Conservation (phyloP, 2,888 invertebrate genomes). For the Drosophila yooni region DNA sequence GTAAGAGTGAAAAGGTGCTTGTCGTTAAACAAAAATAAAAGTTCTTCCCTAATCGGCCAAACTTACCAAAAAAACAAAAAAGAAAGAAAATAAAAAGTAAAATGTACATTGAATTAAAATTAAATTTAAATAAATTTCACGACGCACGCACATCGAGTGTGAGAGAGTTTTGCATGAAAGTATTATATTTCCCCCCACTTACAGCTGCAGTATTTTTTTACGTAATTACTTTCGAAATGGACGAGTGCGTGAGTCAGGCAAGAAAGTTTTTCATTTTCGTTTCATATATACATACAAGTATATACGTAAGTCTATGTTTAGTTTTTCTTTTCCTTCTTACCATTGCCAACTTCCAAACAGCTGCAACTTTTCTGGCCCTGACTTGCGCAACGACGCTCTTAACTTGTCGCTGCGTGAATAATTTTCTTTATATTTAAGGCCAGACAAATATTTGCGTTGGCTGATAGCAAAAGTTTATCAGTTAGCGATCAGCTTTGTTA, state of each 20-base stretch:
- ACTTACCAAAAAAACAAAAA: not conserved
- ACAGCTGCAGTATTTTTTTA: constrained; percentile 61
- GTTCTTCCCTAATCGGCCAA: constrained; percentile 9
- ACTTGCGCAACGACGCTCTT: constrained; percentile 30
- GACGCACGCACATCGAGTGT: constrained; percentile 59
- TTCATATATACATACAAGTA: constrained; percentile 9
- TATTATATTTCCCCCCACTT: constrained; percentile 5
- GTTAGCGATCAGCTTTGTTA: constrained; percentile 56
- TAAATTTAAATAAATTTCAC: constrained; percentile 77
- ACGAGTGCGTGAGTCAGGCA: constrained; percentile 69
- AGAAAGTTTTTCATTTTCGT: constrained; percentile 69
- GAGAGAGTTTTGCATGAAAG: constrained; percentile 32
- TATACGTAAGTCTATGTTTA: not conserved
- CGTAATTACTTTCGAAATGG: constrained; percentile 76
- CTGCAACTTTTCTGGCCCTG: constrained; percentile 52
- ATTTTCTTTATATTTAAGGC: constrained; percentile 26
- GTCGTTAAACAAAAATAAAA: constrained; percentile 44
- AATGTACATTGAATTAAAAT: constrained; percentile 71
- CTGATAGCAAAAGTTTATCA: constrained; percentile 65
- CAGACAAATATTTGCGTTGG: constrained; percentile 24
- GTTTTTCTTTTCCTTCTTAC: constrained; percentile 10
- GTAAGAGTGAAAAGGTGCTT: constrained; percentile 61
- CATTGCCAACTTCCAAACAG: constrained; percentile 33
- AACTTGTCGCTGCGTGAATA: constrained; percentile 66
- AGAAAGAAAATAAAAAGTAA: constrained; percentile 19